phyloP scores from a whole-genome alignment of 2,113 vertebrate species.

The Scopus umbretta region DNA sequence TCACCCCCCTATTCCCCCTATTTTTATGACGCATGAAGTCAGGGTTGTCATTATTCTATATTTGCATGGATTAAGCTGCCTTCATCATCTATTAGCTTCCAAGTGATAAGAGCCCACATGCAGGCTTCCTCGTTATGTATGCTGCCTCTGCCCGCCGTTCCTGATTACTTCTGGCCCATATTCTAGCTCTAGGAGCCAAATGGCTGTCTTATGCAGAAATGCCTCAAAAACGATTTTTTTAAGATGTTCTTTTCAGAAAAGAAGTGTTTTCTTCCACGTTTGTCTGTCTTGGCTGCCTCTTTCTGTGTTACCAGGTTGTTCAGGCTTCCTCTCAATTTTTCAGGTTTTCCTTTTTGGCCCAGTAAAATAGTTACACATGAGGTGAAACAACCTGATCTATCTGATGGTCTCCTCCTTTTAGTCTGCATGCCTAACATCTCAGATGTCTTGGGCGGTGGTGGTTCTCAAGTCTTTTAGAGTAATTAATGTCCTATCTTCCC shows the following conservation, averaged over 20 bases:
- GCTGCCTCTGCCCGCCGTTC: constrained; percentile 24
- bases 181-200: constrained; percentile 37
- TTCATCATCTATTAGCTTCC: constrained; percentile 58
- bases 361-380: background rate
- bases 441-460: background rate
- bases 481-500: background rate
- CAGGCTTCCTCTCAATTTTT: background rate
- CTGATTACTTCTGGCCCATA: constrained; percentile 42
- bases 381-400: background rate
- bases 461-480: background rate
- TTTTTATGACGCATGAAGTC: constrained; percentile 47
- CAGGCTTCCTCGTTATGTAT: constrained; percentile 13
- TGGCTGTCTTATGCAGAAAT: constrained; percentile 5
- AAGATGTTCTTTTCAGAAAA: background rate
- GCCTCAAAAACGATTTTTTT: background rate
- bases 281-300: background rate
- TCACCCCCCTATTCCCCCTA: background rate
- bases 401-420: background rate
- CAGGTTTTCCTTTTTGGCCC: background rate
- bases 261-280: background rate
- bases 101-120: constrained; percentile 43
- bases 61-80: constrained; percentile 59
- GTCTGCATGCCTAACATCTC: background rate
- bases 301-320: background rate
- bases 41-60: constrained; percentile 61